Conservation (phyloP, 30 jellyfish, hydroid and myxozoan genomes). For the Aurelia aurita complex sp. Pacific region DNA sequence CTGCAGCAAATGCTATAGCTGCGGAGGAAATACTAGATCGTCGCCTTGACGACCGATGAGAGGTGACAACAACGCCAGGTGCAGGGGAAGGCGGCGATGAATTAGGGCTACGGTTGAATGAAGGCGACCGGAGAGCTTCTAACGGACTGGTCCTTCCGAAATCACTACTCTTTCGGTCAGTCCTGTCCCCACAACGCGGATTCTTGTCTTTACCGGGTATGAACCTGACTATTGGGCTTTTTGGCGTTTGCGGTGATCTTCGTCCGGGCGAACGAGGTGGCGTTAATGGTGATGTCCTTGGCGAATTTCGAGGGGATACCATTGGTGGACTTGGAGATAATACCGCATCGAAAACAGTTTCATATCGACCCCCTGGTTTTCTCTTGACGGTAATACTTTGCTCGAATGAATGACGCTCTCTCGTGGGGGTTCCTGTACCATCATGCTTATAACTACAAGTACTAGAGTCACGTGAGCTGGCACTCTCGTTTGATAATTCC, state of each 20-base stretch:
- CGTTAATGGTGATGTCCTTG: constrained; percentile 61
- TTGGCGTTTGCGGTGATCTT: constrained; percentile 67
- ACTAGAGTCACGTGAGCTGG: constrained; percentile 62
- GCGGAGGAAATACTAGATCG: constrained; percentile 83
- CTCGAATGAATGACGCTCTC: constrained; percentile 30
- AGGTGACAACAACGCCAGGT: constrained; percentile 86
- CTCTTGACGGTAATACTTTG: constrained; percentile 59
- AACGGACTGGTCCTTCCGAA: constrained; percentile 64
- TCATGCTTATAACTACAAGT: constrained; percentile 20
- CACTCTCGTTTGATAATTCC: constrained; percentile 66
- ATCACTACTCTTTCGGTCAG: constrained; percentile 33
- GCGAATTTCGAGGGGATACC: constrained; percentile 47
- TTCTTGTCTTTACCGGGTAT: constrained; percentile 27
- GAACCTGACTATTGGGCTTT: constrained; percentile 56
- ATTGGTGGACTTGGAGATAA: constrained; percentile 71
- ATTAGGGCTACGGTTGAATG: constrained; percentile 57
- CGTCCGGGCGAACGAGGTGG: constrained; percentile 59
- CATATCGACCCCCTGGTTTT: constrained; percentile 69
- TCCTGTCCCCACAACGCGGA: background rate
- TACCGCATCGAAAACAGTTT: constrained; percentile 72
- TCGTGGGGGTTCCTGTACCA: constrained; percentile 11
- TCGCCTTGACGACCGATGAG: constrained; percentile 71
- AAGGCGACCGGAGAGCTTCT: constrained; percentile 66
- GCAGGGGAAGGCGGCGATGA: constrained; percentile 87
- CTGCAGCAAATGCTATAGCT: constrained; percentile 91